Evolutionary conservation across 2,888 invertebrate species (phyloP).

Genomic region (Tetropium fuscum): DNA sequence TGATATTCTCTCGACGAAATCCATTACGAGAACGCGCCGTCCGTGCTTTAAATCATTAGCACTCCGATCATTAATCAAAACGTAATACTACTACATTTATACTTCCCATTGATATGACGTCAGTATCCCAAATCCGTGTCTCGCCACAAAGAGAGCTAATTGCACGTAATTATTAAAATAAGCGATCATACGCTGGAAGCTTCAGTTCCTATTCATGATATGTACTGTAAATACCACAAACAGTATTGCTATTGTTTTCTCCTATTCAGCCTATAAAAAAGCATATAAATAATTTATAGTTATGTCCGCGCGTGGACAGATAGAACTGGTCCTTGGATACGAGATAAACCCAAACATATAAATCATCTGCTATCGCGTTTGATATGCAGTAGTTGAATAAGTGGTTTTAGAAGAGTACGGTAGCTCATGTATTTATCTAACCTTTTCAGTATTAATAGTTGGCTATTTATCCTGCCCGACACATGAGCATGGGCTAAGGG

Average conservation of each 20-base stretch:
- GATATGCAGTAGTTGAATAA: background rate
- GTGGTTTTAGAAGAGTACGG: slow-evolving; percentile 8
- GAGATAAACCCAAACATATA: background rate
- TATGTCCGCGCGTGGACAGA: background rate
- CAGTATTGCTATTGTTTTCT: slow-evolving; percentile 3
- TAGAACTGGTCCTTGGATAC: background rate
- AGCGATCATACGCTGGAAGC: background rate
- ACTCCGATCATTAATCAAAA: slow-evolving; percentile 2
- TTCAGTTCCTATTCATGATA: background rate
- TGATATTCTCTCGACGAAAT: background rate
- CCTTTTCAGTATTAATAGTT: slow-evolving; percentile 31
- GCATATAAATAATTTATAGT: slow-evolving; percentile 1
- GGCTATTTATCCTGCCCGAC: slow-evolving; percentile 30
- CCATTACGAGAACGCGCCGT: background rate
- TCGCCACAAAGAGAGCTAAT: background rate
- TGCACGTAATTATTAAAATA: no score
- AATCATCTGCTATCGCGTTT: background rate
- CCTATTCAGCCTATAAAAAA: background rate
- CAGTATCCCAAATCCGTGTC: background rate
- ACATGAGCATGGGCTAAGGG: no score
- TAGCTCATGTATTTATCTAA: slow-evolving; percentile 26
- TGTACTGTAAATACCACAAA: background rate
- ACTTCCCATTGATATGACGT: background rate
- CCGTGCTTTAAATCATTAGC: background rate
- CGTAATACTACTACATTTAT: background rate